Percentiles rank a stretch among this genome's conserved stretches.
Evolutionary conservation across 2,797 vertebrate genomes (phyloP).

Genomic region (Malacoraja senta): DNA sequence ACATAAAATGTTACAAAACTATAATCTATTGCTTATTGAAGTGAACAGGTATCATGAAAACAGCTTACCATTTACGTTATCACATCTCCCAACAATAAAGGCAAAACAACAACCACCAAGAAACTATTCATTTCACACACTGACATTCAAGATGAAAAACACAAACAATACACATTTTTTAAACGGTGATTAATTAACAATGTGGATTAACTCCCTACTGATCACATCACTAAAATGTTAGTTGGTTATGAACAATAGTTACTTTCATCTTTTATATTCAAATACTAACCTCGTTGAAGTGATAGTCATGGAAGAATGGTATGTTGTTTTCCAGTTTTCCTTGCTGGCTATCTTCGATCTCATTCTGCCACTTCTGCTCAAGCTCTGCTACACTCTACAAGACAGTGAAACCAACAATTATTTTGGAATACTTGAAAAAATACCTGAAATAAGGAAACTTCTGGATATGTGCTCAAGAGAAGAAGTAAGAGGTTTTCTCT

Average conservation of each 20-base stretch:
- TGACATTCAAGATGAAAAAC: background rate
- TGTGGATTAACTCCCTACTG: background rate
- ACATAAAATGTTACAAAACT: background rate
- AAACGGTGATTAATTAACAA: too few relatives aligned
- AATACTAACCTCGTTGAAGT: constrained; percentile 84
- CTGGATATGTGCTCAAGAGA: too few relatives aligned
- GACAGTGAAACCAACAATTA: background rate
- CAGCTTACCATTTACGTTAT: too few relatives aligned
- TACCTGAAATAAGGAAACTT: background rate
- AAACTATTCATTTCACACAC: background rate
- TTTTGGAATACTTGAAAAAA: background rate
- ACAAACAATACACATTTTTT: background rate
- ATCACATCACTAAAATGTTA: background rate
- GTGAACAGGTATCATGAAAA: background rate
- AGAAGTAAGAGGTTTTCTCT: background rate
- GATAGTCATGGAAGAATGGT: constrained; percentile 96
- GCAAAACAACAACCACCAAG: background rate
- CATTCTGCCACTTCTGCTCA: constrained; percentile 97
- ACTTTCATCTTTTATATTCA: background rate
- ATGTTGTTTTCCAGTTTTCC: constrained; percentile 88
- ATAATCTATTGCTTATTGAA: background rate
- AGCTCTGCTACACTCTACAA: constrained; percentile 88
- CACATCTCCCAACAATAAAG: background rate
- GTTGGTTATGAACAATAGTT: background rate
- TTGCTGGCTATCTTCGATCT: constrained; percentile 85